Conservation (phyloP, 1,140 invertebrate genomes). For the honey bee (Apis mellifera) region DNA sequence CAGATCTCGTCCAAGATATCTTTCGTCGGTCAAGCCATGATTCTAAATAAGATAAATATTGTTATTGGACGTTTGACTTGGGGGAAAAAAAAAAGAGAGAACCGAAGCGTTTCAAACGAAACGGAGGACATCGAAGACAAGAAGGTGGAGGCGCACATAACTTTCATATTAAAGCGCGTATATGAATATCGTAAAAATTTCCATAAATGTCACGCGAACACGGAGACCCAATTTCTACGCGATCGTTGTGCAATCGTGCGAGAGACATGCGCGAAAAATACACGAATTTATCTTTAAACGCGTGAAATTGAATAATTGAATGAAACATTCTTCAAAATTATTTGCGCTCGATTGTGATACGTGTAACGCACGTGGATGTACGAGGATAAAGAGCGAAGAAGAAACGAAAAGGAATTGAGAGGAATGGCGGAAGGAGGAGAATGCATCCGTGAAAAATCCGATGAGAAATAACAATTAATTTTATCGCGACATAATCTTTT, state of each 20-base stretch:
- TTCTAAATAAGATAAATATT: not conserved
- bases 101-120: not conserved
- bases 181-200: slow-evolving; percentile 21
- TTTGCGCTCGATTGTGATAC: not conserved
- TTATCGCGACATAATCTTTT: no score
- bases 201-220: slow-evolving; percentile 18
- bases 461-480: no score
- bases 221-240: slow-evolving; percentile 7
- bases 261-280: not conserved
- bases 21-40: not conserved
- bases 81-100: not conserved
- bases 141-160: not conserved
- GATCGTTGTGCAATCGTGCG: slow-evolving; percentile 2
- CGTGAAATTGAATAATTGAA: slow-evolving; percentile 37
- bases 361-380: not conserved
- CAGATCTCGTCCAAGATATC: not conserved
- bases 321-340: slow-evolving; percentile 2
- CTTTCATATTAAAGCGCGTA: slow-evolving; percentile 6
- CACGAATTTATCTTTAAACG: slow-evolving; percentile 14
- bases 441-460: no score
- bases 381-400: no score
- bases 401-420: not conserved
- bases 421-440: not conserved
- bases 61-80: no score
- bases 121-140: not conserved